Evolutionary conservation across 2,888 invertebrate species (phyloP).

Genomic region (Euphydryas editha): DNA sequence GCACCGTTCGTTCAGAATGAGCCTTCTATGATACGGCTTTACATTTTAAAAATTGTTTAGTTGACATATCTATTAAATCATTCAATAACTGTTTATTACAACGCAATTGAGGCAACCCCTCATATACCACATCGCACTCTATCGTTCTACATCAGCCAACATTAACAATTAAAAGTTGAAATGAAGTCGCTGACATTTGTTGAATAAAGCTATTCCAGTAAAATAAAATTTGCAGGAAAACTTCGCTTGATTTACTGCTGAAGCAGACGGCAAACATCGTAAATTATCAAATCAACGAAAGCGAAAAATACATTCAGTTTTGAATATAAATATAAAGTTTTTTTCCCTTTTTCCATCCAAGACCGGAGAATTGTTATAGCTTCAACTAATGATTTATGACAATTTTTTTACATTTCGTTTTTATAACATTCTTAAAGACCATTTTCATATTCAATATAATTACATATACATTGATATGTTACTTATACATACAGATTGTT

Average conservation of each 20-base stretch:
- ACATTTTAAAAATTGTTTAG: too few relatives aligned
- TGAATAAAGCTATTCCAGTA: conserved; percentile 17
- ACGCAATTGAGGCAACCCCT: too few relatives aligned
- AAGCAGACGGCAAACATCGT: conserved; percentile 47
- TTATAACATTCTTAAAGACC: background rate
- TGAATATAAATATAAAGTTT: conserved; percentile 31
- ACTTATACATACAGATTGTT: too few relatives aligned
- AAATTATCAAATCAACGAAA: conserved; percentile 46
- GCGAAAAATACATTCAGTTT: conserved; percentile 38
- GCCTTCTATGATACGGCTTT: too few relatives aligned
- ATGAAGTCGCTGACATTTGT: conserved; percentile 8
- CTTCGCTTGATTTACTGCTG: conserved; percentile 43
- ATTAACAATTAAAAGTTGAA: background rate
- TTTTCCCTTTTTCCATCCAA: conserved; percentile 13
- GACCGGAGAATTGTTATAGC: conserved; percentile 5
- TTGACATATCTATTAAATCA: too few relatives aligned
- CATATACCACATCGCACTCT: too few relatives aligned
- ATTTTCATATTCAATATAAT: too few relatives aligned
- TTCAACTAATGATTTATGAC: conserved; percentile 1
- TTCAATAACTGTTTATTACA: too few relatives aligned
- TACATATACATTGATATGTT: too few relatives aligned
- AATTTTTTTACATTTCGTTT: background rate
- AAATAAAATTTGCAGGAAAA: conserved; percentile 30
- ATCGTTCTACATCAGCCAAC: too few relatives aligned
- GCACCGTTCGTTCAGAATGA: too few relatives aligned